phyloP scores from a whole-genome alignment of 2,888 invertebrate genomes.

The Polietes domitor region DNA sequence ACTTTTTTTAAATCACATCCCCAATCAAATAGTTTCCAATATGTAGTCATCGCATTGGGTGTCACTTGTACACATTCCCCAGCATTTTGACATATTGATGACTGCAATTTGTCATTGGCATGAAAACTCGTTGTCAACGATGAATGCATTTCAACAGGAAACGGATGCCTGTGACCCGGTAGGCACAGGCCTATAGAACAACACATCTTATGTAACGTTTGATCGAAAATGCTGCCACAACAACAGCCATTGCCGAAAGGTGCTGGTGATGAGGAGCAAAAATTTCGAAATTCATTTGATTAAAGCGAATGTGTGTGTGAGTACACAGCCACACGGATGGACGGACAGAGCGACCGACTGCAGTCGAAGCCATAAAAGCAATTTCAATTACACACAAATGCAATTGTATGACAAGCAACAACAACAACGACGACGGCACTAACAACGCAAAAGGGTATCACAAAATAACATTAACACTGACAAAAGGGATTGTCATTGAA shows the following conservation, averaged over 20 bases:
- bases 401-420: slow-evolving; percentile 74
- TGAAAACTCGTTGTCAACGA: slow-evolving; percentile 57
- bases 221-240: background rate
- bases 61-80: slow-evolving; percentile 15
- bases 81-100: slow-evolving; percentile 43
- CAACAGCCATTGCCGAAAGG: background rate
- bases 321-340: background rate
- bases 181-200: background rate
- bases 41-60: too few relatives aligned
- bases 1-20: too few relatives aligned
- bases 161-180: background rate
- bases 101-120: slow-evolving; percentile 62
- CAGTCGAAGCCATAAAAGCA: slow-evolving; percentile 56
- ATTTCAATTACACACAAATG: slow-evolving; percentile 60
- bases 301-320: slow-evolving; percentile 42
- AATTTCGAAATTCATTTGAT: slow-evolving; percentile 65
- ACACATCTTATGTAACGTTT: too few relatives aligned
- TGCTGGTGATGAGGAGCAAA: slow-evolving; percentile 15
- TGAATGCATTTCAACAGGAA: slow-evolving; percentile 35
- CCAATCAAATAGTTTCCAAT: too few relatives aligned
- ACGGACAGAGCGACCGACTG: slow-evolving; percentile 16
- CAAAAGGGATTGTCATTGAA: slow-evolving; percentile 48
- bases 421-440: slow-evolving; percentile 68
- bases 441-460: slow-evolving; percentile 35
- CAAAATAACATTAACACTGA: slow-evolving; percentile 24